Evolutionary conservation across 1,140 invertebrate genomes (phyloP).

Genomic region (Yoshiicerus persimilis): DNA sequence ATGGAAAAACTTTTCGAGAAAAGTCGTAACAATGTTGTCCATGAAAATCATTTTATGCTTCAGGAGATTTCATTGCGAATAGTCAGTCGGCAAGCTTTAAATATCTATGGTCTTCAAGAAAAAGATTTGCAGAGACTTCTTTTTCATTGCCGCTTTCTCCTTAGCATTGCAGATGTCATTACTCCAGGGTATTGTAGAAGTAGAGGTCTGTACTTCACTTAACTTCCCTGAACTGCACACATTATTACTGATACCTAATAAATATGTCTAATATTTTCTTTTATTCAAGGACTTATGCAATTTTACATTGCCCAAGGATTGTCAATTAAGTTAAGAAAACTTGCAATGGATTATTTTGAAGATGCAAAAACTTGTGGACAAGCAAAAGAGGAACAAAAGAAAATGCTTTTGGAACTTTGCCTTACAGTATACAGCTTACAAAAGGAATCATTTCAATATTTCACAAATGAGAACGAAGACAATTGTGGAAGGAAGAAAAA

Average conservation of each 20-base stretch:
- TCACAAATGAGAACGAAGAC: not conserved
- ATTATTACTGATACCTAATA: too few species aligned
- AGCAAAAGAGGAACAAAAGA: not conserved
- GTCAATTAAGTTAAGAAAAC: not conserved
- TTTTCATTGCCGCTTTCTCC: slow-evolving; percentile 64
- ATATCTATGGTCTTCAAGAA: slow-evolving; percentile 54
- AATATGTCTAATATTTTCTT: not conserved
- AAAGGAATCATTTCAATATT: not conserved
- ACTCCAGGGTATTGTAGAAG: slow-evolving; percentile 69
- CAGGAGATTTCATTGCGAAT: slow-evolving; percentile 21
- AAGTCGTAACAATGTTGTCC: not conserved
- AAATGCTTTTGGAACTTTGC: not conserved
- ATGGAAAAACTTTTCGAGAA: not conserved
- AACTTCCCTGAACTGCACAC: not conserved
- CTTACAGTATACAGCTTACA: not conserved
- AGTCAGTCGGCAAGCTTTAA: not conserved
- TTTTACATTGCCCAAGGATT: slow-evolving; percentile 8
- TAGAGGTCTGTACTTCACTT: slow-evolving; percentile 52
- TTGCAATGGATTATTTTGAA: not conserved
- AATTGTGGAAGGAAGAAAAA: not conserved
- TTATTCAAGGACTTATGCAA: not conserved
- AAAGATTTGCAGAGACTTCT: slow-evolving; percentile 62
- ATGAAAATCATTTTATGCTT: slow-evolving; percentile 38
- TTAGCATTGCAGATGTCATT: slow-evolving; percentile 63
- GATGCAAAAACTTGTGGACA: not conserved